Evolutionary conservation across 2,888 invertebrate genomes (phyloP), one percentile per base, ranked within the genome.

Genomic region (Daptonema setosum): DNA sequence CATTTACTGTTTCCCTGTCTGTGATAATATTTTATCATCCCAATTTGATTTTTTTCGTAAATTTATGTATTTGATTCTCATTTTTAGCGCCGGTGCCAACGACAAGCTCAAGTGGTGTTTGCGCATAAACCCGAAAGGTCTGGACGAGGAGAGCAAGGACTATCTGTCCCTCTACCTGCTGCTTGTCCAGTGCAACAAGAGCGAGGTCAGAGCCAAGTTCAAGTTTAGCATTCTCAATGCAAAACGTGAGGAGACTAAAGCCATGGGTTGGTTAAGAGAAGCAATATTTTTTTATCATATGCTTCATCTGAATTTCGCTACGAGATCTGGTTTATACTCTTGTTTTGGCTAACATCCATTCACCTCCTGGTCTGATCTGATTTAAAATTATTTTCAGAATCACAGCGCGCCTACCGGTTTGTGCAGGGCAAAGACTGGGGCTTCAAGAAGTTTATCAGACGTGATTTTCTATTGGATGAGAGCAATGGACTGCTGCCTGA

Each of bases 381-480:
- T n/a, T n/a, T n/a, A n/a, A n/a, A n/a, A n/a, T 35, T 35, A 80
- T 61, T 74, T 76, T 45, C 74, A 81, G 81, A 83, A 71, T 81
- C 81, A 68, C 83, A 83, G 70, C 73, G 97, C 73, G 97, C 97
- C 62, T 97, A 97, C 76, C 82, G 95, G 78, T 97, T 97, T 76
- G 95, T 97, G 61, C 95, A 97, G 78, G 97, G 97, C 67, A 97
- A 99, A 77, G 97, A 97, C 79, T 97, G 97, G 97, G 97, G 97
- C 59, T 97, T 97, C 78, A 99, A 99, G 77, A 99, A 97, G 75
- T 97, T 97, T 74, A 97, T 97, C 64, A 80, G 95, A 70, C 80
- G 97, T 76, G 97, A 99, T 76, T 97, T 97, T 76, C 80, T 99
- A 62, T 78, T 97, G 73, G 97, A 97, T 74, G 97, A 97, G 78